phyloP scores from a whole-genome alignment of 2,113 vertebrate genomes.

The Urocitellus parryii region DNA sequence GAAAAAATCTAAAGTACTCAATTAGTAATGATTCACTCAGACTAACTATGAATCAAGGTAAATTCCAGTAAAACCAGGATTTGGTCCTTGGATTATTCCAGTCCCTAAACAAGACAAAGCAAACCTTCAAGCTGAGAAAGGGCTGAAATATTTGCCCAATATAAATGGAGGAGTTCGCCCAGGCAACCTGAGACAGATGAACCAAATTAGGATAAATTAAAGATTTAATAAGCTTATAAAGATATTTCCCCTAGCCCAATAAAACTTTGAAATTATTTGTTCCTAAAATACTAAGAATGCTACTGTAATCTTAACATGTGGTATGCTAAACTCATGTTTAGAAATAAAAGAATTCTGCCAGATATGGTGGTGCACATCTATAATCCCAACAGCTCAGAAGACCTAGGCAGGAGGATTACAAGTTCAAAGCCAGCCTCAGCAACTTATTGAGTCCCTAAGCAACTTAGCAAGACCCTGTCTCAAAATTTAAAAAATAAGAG shows the following conservation, averaged over 20 bases:
- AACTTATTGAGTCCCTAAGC: too few relatives aligned
- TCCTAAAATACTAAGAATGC: neutral
- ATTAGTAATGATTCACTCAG: neutral
- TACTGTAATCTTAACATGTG: neutral
- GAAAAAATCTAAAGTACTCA: slow-evolving; percentile 8
- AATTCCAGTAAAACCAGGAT: neutral
- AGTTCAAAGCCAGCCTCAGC: too few relatives aligned
- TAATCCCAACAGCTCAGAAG: too few relatives aligned
- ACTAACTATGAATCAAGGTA: neutral
- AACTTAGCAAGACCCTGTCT: too few relatives aligned
- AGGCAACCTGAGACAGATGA: neutral
- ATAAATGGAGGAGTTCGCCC: neutral
- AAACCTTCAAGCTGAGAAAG: neutral
- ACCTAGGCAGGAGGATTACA: too few relatives aligned
- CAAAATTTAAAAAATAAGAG: too few relatives aligned
- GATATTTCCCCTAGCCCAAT: neutral
- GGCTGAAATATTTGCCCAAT: neutral
- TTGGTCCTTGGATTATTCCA: neutral
- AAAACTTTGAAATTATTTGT: neutral
- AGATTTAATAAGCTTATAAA: neutral
- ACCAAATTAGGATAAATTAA: slow-evolving; percentile 1
- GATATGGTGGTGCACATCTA: too few relatives aligned
- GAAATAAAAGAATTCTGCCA: neutral
- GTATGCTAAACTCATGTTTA: neutral
- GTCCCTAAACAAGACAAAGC: neutral